Evolutionary conservation across 2,888 invertebrate species (phyloP), one percentile per base, ranked within the genome.

Genomic region (Rotaria magnacalcarata): DNA sequence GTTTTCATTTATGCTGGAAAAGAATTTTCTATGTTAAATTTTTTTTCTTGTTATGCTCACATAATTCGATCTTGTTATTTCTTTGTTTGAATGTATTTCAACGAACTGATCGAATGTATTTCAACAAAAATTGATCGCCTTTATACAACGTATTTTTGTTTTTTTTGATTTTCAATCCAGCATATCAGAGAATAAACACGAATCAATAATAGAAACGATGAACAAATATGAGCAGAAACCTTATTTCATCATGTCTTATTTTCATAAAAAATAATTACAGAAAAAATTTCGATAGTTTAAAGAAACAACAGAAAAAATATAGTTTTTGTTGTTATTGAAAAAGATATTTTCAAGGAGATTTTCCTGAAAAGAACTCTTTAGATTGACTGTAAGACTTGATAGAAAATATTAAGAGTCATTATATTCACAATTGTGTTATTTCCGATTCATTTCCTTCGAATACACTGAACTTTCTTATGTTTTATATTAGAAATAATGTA

Each of bases 1-100:
- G 47, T 47, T 47, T 11, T 50, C 50, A n/a, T 10, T 80, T 80
- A 21, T 47, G 21, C 47, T 80, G 41, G 43, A 21, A 21, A 47
- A n/a, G 24, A 3, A 43, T 24, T 41, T 41, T 41, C 24, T 74
- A 14, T 74, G 16, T 41, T 74, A 34, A 19, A 1, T 75, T 43
- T 75, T 24, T 75, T 27, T 75, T 75, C 43, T 75, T 75, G 75
- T 75, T 75, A 47, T 75, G 8, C 5, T 41, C 34, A 14, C 14
- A 1, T 80, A 14, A 41, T 24, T 80, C n/a, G 24, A 24, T 47
- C 47, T 43, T 47, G 41, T 75, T n/a, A 1, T 27, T 75, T 75
- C 43, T 19, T 75, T 75, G 80, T 80, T 67, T 34, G 67, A 67
- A 67, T 67, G 34, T 67, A 34, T 67, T 67, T 67, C 67, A 34